Conservation (phyloP, 2,113 vertebrate genomes). For the Protomyctophum bolini region DNA sequence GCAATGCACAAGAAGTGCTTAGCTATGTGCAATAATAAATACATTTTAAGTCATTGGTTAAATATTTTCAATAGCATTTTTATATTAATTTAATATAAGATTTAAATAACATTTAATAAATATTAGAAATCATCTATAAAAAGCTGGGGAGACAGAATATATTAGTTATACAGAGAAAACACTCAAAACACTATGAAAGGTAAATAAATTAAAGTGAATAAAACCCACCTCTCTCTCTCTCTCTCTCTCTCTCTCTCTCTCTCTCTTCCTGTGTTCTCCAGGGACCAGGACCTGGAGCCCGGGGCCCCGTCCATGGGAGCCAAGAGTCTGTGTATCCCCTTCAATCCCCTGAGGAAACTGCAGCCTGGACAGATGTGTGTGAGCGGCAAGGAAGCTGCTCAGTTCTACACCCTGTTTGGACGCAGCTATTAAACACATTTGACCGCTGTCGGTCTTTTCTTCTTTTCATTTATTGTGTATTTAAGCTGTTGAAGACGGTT, state of each 20-base stretch:
- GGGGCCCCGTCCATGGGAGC: slow-evolving; percentile 98
- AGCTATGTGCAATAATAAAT: too few relatives aligned
- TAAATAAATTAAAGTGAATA: too few relatives aligned
- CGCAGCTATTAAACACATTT: slow-evolving; percentile 87
- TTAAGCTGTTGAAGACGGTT: background rate
- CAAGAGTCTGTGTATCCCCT: slow-evolving; percentile 97
- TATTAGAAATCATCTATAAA: too few relatives aligned
- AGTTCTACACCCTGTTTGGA: slow-evolving; percentile 96
- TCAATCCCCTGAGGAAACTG: slow-evolving; percentile 86
- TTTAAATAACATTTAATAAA: too few relatives aligned
- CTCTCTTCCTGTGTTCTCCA: slow-evolving; percentile 25
- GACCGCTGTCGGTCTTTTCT: slow-evolving; percentile 9
- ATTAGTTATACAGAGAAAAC: too few relatives aligned
- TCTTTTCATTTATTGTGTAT: slow-evolving; percentile 16
- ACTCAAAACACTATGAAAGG: too few relatives aligned
- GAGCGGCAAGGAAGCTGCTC: slow-evolving; percentile 87
- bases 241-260: background rate
- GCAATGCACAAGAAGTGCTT: too few relatives aligned
- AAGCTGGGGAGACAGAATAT: too few relatives aligned
- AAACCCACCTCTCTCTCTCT: too few relatives aligned
- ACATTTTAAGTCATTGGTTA: too few relatives aligned
- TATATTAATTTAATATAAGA: too few relatives aligned
- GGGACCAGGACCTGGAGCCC: slow-evolving; percentile 97
- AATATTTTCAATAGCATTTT: too few relatives aligned
- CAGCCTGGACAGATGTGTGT: slow-evolving; percentile 85